A percentile compares a stretch with the other conserved stretches of the same genome.
phyloP scores from a whole-genome alignment of 1,140 invertebrate genomes.

The Drosophila persimilis region DNA sequence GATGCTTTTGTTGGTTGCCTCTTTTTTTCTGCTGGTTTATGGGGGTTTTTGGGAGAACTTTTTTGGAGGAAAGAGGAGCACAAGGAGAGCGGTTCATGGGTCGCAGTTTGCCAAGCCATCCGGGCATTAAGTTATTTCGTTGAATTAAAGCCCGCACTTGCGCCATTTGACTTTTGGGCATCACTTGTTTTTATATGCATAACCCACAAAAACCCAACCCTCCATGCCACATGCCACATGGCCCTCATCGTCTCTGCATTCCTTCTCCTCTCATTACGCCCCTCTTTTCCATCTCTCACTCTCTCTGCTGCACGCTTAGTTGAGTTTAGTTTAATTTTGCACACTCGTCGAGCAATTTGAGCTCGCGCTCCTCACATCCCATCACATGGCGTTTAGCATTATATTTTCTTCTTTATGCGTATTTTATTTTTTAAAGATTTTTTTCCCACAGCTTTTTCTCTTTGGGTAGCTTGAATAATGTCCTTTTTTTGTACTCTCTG shows the following conservation, averaged over 20 bases:
- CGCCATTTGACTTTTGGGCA: constrained; percentile 67
- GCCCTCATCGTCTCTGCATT: no score
- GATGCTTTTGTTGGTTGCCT: constrained; percentile 28
- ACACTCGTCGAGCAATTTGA: constrained; percentile 63
- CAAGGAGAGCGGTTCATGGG: constrained; percentile 13
- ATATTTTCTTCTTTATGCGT: constrained; percentile 2
- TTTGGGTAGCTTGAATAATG: constrained; percentile 42
- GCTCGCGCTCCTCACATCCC: constrained; percentile 24
- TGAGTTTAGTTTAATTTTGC: constrained; percentile 68
- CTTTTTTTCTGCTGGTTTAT: constrained; percentile 6
- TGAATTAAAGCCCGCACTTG: constrained; percentile 71
- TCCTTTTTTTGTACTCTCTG: constrained; percentile 60
- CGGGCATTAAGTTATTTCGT: constrained; percentile 73
- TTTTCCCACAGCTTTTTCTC: constrained; percentile 11
- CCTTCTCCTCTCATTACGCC: no score
- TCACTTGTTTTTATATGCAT: constrained; percentile 63
- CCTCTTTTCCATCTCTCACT: neutral
- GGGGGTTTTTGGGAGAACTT: neutral
- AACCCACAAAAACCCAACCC: constrained; percentile 22
- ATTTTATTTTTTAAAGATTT: constrained; percentile 17
- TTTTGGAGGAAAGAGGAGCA: neutral
- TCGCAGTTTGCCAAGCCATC: constrained; percentile 61
- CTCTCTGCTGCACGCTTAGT: constrained; percentile 48
- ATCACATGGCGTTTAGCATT: constrained; percentile 42
- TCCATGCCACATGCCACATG: neutral